Conservation (phyloP, 2,113 vertebrate genomes). For the Muscicapa adusta region DNA sequence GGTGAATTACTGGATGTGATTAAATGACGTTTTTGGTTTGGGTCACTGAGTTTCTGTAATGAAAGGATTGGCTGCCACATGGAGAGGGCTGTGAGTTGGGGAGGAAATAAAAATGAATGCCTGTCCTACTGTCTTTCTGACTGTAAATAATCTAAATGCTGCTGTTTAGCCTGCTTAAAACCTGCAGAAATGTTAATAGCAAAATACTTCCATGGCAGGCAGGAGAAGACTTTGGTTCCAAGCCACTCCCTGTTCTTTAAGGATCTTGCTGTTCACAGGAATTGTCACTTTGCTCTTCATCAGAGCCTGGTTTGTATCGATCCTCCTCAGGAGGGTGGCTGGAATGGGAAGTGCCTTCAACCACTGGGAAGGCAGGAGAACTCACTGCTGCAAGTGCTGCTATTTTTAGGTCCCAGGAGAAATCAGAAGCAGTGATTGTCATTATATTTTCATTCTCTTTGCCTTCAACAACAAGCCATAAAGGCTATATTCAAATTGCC, state of each 20-base stretch:
- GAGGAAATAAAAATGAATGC: neutral
- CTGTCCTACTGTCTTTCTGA: neutral
- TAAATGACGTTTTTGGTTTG: constrained; percentile 32
- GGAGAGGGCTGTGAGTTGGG: neutral
- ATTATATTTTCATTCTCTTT: neutral
- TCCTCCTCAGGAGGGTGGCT: neutral
- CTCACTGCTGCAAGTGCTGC: neutral
- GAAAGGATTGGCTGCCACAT: neutral
- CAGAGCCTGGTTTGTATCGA: neutral
- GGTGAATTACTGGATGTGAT: constrained; percentile 28
- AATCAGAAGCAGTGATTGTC: neutral
- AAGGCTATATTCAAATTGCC: neutral
- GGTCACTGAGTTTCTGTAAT: constrained; percentile 1
- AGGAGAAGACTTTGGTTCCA: neutral
- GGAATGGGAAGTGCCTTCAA: neutral
- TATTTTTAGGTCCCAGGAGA: neutral
- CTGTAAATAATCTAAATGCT: neutral
- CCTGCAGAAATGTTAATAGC: neutral
- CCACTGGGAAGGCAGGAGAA: neutral
- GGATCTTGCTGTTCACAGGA: neutral
- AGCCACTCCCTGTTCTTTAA: neutral
- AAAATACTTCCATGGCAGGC: neutral
- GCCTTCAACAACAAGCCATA: neutral
- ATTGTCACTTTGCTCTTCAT: neutral
- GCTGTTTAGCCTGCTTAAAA: neutral